Evolutionary conservation across 2,113 vertebrate species (phyloP).

Genomic region (Chelonoidis abingdonii): DNA sequence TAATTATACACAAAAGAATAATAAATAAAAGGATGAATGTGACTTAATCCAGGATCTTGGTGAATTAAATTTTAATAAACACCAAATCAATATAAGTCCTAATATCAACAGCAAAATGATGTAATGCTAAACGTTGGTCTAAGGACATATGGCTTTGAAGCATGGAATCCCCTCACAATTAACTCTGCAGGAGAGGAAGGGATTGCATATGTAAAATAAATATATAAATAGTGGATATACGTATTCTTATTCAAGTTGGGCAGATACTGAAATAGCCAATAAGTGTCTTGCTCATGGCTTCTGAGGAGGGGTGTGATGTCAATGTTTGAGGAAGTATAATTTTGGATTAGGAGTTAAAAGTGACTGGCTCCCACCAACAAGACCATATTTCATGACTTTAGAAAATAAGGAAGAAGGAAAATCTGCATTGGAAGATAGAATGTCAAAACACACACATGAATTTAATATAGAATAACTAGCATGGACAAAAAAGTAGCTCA

Average conservation of each 20-base stretch:
- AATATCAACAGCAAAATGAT: not conserved
- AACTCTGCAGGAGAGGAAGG: not conserved
- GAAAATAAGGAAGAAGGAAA: not conserved
- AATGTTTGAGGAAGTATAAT: not conserved
- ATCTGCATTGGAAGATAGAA: not conserved
- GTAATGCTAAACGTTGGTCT: not conserved
- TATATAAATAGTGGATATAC: not conserved
- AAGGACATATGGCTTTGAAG: not conserved
- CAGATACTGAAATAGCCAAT: not conserved
- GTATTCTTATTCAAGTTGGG: not conserved
- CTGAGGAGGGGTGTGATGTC: not conserved
- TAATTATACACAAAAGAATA: not conserved
- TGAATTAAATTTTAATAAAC: not conserved
- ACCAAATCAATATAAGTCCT: not conserved
- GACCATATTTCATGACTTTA: not conserved
- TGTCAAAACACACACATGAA: not conserved
- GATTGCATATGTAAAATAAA: not conserved
- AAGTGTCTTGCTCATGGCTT: not conserved
- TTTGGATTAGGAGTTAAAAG: not conserved
- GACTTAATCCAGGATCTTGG: not conserved
- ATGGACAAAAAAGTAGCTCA: not conserved
- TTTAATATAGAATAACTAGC: not conserved
- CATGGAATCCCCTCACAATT: not conserved
- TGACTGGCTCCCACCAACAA: not conserved
- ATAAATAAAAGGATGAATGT: not conserved